Conservation (phyloP, 1,140 invertebrate genomes). For the Diploscapter pachys region DNA sequence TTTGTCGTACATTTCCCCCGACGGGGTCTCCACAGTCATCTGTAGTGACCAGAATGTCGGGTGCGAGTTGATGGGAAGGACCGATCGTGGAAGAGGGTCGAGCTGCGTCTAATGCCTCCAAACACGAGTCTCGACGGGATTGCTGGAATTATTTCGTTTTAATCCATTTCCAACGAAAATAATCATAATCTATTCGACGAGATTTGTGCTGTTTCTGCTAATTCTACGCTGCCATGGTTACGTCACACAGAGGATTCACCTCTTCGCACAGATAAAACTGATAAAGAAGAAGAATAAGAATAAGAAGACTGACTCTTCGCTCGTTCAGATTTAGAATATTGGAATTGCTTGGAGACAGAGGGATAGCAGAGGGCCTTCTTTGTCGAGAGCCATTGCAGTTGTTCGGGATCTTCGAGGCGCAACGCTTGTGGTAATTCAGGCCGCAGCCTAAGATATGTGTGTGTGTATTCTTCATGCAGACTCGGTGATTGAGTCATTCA, state of each 20-base stretch:
- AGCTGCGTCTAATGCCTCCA: conserved; percentile 19
- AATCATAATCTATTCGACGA: neutral
- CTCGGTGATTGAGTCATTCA: neutral
- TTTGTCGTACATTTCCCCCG: conserved; percentile 51
- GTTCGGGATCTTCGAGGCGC: conserved; percentile 95
- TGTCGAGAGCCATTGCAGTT: conserved; percentile 73
- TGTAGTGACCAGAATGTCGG: conserved; percentile 54
- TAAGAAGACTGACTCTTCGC: conserved; percentile 19
- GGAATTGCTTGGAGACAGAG: conserved; percentile 56
- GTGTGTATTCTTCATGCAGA: neutral
- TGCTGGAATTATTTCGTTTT: conserved; percentile 17
- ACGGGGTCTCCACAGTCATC: conserved; percentile 56
- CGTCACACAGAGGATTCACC: no score
- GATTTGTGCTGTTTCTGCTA: no score
- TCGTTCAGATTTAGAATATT: conserved; percentile 29
- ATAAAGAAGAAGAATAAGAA: neutral
- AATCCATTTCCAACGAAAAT: neutral
- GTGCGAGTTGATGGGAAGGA: conserved; percentile 21
- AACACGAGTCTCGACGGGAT: conserved; percentile 39
- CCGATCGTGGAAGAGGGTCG: conserved; percentile 21
- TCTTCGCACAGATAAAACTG: no score
- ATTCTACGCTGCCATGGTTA: no score
- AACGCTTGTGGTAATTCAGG: conserved; percentile 95
- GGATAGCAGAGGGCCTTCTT: conserved; percentile 56
- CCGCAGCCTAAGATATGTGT: conserved; percentile 75